Evolutionary conservation across 2,888 invertebrate species (phyloP), one percentile per base, ranked within the genome.

Genomic region (Notocelia uddmanniana): DNA sequence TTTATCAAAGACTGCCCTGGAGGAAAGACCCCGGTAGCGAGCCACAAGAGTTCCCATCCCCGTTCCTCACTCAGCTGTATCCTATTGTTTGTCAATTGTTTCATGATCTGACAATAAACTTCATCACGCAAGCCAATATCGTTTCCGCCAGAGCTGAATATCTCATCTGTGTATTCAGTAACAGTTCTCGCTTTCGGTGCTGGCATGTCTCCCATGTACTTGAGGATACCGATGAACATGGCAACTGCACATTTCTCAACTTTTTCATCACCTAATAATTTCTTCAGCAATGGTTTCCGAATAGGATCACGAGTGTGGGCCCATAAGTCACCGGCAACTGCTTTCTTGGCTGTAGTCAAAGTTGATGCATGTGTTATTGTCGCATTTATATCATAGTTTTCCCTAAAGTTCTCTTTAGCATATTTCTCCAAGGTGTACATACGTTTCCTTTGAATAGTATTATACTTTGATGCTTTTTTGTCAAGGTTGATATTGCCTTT

Each of bases 21-120:
- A 11, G 96, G 94, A 89, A 98, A 98, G 58, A 98, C 94, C 0
- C 98, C 98, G 0, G 98, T 97, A 5, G 96, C 95, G 71, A 99
- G 92, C 97, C 98, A 99, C 95, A 99, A 95, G 74, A 99, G 89
- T 86, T 99, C 98, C 99, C 99, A 99, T 0, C 98, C 98, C 72
- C 97, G 94, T 86, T 98, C 98, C 87, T 98, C 98, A 83, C 98
- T 98, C 64, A 96, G 89, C 67, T 95, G 95, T 83, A 97, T 96
- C 76, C 96, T 95, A 87, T 99, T 99, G 78, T 96, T 97, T 0
- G 98, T 99, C 75, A 99, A 89, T 87, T 99, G 99, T 83, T 98
- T 97, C 96, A 99, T 97, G 74, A 99, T 95, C 89, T 99, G 99
- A 84, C 98, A 99, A 83, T 97, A 99, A 34, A 98, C 94, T 91